Base-by-base conservation (phyloP, 2,888 invertebrate genomes). In the Dilophus febrilis region DNA sequence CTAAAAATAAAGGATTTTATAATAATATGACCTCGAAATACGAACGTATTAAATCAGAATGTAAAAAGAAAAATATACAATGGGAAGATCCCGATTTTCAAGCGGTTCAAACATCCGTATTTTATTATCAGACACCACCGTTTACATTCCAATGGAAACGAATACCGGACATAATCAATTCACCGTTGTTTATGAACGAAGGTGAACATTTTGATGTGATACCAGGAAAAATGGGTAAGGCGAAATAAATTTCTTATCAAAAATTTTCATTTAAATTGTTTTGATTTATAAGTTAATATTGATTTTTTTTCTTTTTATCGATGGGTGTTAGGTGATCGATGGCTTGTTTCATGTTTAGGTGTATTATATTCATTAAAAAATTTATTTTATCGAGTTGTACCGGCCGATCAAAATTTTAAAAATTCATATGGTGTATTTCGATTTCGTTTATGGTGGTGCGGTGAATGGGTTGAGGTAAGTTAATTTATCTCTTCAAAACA, bases 11-110 rank as follows among this genome's bases (percentile, higher is more conserved):
- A n/a, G n/a, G n/a, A n/a, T n/a, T n/a, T n/a, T n/a, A n/a, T n/a
- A n/a, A 29, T n/a, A 36, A 27, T 26, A 63, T 63, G 62, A 59
- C 60, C 44, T 57, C 62, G 36, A 58, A 59, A 47, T 87, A 81
- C 73, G 87, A 87, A 64, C 74, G 80, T 45, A 80, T 88, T 52
- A 78, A 79, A 64, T 71, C 74, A 53, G 71, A 76, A 51, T 88
- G 87, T 64, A 68, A 82, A 56, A 77, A 81, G 64, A 73, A 77
- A 49, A 78, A 77, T 31, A 75, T 79, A 57, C 68, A 85, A 16
- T 90, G 86, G 84, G 87, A 88, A 62, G 91, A 91, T 64, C 83
- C 85, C 1, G 88, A 88, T 59, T 91, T 91, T 64, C 83, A 86
- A 3, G 86, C 88, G 3, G 77, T 78, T 8, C 88, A 88, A 63